phyloP scores from a whole-genome alignment of 2,113 vertebrate species.

The Xenopus laevis region DNA sequence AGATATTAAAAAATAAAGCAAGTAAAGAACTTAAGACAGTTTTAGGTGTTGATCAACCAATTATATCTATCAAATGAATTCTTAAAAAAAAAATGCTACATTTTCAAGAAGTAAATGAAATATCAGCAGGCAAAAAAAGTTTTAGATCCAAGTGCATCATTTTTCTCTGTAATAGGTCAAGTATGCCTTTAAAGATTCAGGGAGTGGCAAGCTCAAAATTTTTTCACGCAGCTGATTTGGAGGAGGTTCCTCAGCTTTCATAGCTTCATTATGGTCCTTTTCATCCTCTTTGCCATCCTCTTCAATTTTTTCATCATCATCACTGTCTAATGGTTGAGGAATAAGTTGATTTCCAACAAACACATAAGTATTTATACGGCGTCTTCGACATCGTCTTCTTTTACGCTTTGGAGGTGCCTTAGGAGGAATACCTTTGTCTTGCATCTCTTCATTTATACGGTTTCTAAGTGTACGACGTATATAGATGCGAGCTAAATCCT shows the following conservation, averaged over 20 bases:
- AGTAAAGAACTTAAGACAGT: constrained; percentile 63
- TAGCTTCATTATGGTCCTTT: constrained; percentile 71
- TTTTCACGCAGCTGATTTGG: constrained; percentile 88
- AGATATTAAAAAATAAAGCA: constrained; percentile 69
- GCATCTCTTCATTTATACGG: constrained; percentile 82
- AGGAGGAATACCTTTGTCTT: constrained; percentile 69
- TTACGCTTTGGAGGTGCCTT: constrained; percentile 88
- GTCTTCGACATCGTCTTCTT: constrained; percentile 79
- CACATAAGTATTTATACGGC: constrained; percentile 89
- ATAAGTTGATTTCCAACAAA: constrained; percentile 97
- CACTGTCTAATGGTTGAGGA: constrained; percentile 88
- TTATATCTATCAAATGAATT: constrained; percentile 59
- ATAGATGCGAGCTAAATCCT: constrained; percentile 93
- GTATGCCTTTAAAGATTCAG: constrained; percentile 92
- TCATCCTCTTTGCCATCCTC: constrained; percentile 83
- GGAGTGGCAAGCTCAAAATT: constrained; percentile 89
- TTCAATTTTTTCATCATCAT: constrained; percentile 87
- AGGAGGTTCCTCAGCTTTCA: constrained; percentile 80
- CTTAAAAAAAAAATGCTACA: constrained; percentile 71
- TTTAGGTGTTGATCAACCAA: constrained; percentile 56
- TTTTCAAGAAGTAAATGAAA: constrained; percentile 70
- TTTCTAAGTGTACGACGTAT: constrained; percentile 90
- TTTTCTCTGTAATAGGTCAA: constrained; percentile 96
- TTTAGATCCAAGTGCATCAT: constrained; percentile 67
- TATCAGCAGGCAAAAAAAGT: constrained; percentile 64